phyloP scores from a whole-genome alignment of 2,797 vertebrate genomes.

The Centroberyx gerrardi region DNA sequence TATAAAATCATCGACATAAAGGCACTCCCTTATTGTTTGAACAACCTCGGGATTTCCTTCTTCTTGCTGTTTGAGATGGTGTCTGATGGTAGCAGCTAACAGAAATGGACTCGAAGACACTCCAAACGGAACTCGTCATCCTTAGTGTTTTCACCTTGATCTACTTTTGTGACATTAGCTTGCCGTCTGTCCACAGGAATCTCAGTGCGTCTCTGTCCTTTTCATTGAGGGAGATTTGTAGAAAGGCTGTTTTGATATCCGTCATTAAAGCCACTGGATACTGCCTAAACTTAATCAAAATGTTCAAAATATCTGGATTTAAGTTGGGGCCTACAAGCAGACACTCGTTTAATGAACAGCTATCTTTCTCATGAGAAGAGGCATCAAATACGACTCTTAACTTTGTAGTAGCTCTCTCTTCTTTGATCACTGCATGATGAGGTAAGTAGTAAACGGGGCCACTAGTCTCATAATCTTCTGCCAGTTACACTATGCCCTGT shows the following conservation, averaged over 20 bases:
- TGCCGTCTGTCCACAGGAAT: constrained; percentile 2
- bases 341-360: neutral
- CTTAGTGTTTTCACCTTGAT: neutral
- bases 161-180: neutral
- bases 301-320: neutral
- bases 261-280: constrained; percentile 10
- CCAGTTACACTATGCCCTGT: neutral
- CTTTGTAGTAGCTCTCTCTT: neutral
- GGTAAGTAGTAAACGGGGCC: neutral
- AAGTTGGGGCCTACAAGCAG: neutral
- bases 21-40: neutral
- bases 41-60: neutral
- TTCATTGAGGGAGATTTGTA: neutral
- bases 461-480: neutral
- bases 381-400: neutral
- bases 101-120: constrained; percentile 18
- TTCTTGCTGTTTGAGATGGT: neutral
- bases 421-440: neutral
- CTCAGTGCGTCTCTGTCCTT: constrained; percentile 5
- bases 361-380: neutral
- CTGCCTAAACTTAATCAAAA: neutral
- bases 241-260: constrained; percentile 8
- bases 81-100: constrained; percentile 13
- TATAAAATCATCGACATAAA: neutral
- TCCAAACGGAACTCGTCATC: constrained; percentile 13